Evolutionary conservation across 2,888 invertebrate genomes (phyloP).

Genomic region (Hyalella azteca): DNA sequence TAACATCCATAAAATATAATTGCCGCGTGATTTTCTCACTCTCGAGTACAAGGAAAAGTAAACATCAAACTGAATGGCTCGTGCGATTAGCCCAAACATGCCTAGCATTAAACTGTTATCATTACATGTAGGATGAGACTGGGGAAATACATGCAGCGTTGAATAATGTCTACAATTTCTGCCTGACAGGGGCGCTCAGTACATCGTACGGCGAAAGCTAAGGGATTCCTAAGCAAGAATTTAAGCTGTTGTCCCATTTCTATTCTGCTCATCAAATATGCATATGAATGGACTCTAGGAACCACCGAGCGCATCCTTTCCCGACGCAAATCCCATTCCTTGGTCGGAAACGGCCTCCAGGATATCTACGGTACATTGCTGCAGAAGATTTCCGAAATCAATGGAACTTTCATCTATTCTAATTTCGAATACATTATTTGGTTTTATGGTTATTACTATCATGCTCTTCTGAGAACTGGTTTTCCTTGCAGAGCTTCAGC

Average conservation of each 20-base stretch:
- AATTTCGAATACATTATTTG: constrained; percentile 14
- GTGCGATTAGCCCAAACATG: no score
- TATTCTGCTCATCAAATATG: constrained; percentile 10
- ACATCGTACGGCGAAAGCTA: neutral
- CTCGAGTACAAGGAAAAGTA: no score
- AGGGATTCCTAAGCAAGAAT: neutral
- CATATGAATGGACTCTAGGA: constrained; percentile 6
- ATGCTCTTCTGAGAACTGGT: neutral
- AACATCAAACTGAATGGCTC: no score
- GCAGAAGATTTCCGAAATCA: constrained; percentile 21
- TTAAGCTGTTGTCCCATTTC: neutral
- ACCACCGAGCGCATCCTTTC: neutral
- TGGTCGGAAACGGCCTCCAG: constrained; percentile 10
- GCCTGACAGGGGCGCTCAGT: no score
- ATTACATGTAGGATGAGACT: no score
- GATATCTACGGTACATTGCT: constrained; percentile 5
- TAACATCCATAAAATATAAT: neutral
- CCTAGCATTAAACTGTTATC: no score
- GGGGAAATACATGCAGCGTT: no score
- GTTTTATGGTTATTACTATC: constrained; percentile 23
- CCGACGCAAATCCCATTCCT: constrained; percentile 16
- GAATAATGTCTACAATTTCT: no score
- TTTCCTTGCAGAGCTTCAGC: no score
- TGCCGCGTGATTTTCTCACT: no score
- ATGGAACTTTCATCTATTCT: constrained; percentile 11